Base-by-base conservation (phyloP, 2,888 invertebrate species). In the Eupithecia exiguata region DNA sequence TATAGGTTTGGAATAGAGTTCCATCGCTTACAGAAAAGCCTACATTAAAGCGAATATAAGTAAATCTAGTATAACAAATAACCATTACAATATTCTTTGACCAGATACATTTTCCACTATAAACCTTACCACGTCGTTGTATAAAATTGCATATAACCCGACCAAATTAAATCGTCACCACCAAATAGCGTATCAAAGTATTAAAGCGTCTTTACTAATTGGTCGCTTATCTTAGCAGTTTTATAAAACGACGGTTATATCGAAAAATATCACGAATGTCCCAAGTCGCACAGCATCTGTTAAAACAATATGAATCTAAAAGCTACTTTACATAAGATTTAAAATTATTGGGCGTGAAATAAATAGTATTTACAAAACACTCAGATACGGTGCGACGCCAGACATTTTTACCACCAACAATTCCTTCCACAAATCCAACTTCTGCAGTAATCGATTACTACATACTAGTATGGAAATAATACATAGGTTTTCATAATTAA, bases 11-110 rank as follows among this genome's bases (percentile, higher is more conserved):
- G 66, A 66, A 40, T 61, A 49, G 30, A 61, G 38, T 63, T 18
- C 53, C 73, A 72, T 70, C 75, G 75, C 82, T 77, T 81, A 70
- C 75, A 75, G 76, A 71, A 81, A 87, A 87, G 85, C 88, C 90
- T 92, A 92, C 85, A 76, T 89, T 92, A 92, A 91, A 90, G 92
- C 92, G 90, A 90, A 89, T 89, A 90, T 86, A 86, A 88, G 84
- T 91, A 89, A 87, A 90, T 84, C 89, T 91, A 91, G 87, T 87
- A 84, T 85, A 88, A 88, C 85, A 87, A 85, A 85, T 88, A 89
- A 87, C 85, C 88, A 89, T 77, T 87, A 75, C 63, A 69, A 71
- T 74, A 88, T 69, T 75, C 86, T 82, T 85, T 90, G 91, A 92
- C 91, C 91, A 89, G 89, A 90, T 86, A 86, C 86, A 86, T 83